Percentiles rank a stretch among this genome's conserved stretches.
phyloP scores from a whole-genome alignment of 2,797 vertebrate species.

The Orientallactaga sibirica region DNA sequence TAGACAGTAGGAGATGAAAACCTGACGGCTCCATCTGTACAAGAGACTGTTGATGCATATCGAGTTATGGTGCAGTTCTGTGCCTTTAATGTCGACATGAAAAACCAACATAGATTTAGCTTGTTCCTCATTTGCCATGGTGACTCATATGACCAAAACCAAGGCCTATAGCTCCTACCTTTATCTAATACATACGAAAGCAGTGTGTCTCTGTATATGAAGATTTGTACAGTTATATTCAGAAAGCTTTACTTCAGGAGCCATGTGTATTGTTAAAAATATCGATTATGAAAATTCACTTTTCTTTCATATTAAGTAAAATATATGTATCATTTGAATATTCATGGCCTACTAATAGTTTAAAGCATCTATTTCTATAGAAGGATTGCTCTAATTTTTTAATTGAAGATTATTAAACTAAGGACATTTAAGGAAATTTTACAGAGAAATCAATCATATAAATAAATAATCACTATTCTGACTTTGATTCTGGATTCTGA shows the following conservation, averaged over 20 bases:
- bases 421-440: neutral
- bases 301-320: neutral
- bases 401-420: neutral
- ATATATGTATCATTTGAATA: neutral
- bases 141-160: conserved; percentile 3
- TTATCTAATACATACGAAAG: neutral
- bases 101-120: conserved; percentile 39
- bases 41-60: conserved; percentile 34
- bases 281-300: neutral
- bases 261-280: neutral
- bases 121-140: neutral
- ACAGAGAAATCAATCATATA: conserved; percentile 23
- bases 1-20: conserved; percentile 76
- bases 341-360: neutral
- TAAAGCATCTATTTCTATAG: neutral
- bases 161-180: neutral
- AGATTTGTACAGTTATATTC: neutral
- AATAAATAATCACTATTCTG: neutral
- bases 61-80: neutral
- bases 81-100: neutral
- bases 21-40: neutral
- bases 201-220: neutral
- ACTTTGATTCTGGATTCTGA: neutral
- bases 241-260: neutral
- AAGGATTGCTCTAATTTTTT: neutral